phyloP scores from a whole-genome alignment of 2,113 vertebrate genomes.

The Motacilla alba region DNA sequence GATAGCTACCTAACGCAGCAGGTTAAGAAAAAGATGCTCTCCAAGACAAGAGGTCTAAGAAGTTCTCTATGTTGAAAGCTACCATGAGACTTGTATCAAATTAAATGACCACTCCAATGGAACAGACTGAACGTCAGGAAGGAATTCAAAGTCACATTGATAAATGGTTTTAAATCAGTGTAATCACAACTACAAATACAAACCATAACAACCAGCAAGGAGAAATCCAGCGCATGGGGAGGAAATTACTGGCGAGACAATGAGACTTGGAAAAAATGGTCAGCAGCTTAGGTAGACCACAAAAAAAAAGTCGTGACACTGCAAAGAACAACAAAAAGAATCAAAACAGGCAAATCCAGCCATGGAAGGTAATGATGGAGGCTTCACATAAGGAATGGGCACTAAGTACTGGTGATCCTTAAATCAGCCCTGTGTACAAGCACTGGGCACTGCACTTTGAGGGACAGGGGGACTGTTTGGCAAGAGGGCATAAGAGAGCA shows the following conservation, averaged over 20 bases:
- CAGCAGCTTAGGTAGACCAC: background rate
- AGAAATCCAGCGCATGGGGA: background rate
- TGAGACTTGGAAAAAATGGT: background rate
- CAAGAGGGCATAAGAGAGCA: background rate
- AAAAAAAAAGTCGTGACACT: background rate
- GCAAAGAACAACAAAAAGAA: background rate
- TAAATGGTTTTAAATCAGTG: background rate
- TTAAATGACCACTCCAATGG: background rate
- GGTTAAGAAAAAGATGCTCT: background rate
- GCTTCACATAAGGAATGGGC: background rate
- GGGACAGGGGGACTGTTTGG: background rate
- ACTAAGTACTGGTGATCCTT: background rate
- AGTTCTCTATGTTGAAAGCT: background rate
- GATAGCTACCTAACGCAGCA: background rate
- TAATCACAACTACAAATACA: background rate
- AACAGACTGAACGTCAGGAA: background rate
- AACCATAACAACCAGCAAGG: background rate
- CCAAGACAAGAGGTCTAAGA: background rate
- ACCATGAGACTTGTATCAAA: background rate
- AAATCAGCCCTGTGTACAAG: background rate
- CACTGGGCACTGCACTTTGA: background rate
- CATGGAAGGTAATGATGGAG: background rate
- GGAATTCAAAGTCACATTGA: background rate
- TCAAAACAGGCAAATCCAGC: background rate
- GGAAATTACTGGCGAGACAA: background rate